These are phyloP conservation scores for Coleophora deauratella DNA, from an alignment of 2,888 invertebrate genomes.

Conservation along the genomic window DNA sequence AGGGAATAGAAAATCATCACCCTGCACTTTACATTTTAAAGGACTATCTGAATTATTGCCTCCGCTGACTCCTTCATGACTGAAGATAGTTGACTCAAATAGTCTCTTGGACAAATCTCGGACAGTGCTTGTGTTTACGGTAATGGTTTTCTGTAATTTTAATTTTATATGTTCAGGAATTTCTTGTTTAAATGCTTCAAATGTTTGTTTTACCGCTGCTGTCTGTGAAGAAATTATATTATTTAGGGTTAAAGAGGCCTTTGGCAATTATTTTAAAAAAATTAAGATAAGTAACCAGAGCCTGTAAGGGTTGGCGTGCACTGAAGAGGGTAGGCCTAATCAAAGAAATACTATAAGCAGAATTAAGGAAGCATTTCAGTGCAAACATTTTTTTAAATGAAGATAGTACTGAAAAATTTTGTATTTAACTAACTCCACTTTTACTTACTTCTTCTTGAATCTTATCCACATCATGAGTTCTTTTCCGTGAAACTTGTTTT, in stretches of 20 bases:
- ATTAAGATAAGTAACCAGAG: no score
- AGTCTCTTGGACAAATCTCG: conserved; percentile 36
- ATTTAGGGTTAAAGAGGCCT: background rate
- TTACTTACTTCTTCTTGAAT: conserved; percentile 37
- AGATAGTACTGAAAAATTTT: no score
- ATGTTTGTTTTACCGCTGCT: conserved; percentile 29
- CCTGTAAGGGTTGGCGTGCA: no score
- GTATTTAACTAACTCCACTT: no score
- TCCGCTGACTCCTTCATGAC: conserved; percentile 52
- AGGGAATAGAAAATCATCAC: conserved; percentile 78
- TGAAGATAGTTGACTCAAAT: conserved; percentile 43
- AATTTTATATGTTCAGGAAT: conserved; percentile 25
- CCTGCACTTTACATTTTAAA: conserved; percentile 59
- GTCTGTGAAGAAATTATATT: conserved; percentile 31
- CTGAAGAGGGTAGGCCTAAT: no score
- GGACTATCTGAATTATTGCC: conserved; percentile 70
- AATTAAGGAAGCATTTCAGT: no score
- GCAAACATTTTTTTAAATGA: no score
- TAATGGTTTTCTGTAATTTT: background rate
- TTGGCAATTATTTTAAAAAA: no score
- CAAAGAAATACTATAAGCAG: no score
- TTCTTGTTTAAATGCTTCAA: conserved; percentile 25
- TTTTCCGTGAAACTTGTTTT: conserved; percentile 29
- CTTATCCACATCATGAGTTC: conserved; percentile 22
- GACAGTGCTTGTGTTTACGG: background rate